Base-by-base conservation (phyloP, 2,888 invertebrate genomes). In the Aradus depressus region DNA sequence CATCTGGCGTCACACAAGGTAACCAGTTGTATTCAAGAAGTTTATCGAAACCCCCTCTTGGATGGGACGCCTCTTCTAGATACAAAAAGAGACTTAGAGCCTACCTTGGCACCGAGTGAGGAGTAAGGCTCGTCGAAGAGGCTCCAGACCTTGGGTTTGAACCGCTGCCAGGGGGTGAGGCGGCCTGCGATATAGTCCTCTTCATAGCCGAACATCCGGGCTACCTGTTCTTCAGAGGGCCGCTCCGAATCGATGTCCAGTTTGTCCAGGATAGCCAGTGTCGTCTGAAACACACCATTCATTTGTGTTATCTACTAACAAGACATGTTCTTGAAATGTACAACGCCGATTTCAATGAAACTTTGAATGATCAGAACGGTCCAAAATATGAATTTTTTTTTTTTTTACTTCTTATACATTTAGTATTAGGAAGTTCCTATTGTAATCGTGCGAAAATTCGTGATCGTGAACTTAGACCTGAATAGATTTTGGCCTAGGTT, bases 81-180 rank as follows among this genome's bases (percentile, higher is more conserved):
- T 38, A 38, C 37, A 37, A 12, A 22, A 12, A 2, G 39, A 10
- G 23, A n/a, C n/a, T n/a, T n/a, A n/a, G n/a, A n/a, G n/a, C 51
- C 51, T 66, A 89, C 91, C 81, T 95, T 95, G 55, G 93, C 93
- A 56, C 81, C 75, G 44, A 81, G 80, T 50, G 93, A 93, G 58
- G 93, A 93, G 63, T 92, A 91, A 0, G 95, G 95, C 69, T 96
- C 95, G 66, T 96, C 93, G 67, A 97, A 96, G 50, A 96, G 72
- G 3, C 93, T 86, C 93, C 93, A 95, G 44, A 95, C 80, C 66
- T 83, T 85, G 4, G 92, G 93, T 65, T 92, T 90, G 60, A 90
- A 71, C 57, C 82, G 76, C 71, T 93, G 93, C 95, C 95, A 96
- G 58, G 77, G 74, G 8, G 84, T 83, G 49, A 88, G 71, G 37